Evolutionary conservation across 2,797 vertebrate genomes (phyloP).

Genomic region (Alca torda): DNA sequence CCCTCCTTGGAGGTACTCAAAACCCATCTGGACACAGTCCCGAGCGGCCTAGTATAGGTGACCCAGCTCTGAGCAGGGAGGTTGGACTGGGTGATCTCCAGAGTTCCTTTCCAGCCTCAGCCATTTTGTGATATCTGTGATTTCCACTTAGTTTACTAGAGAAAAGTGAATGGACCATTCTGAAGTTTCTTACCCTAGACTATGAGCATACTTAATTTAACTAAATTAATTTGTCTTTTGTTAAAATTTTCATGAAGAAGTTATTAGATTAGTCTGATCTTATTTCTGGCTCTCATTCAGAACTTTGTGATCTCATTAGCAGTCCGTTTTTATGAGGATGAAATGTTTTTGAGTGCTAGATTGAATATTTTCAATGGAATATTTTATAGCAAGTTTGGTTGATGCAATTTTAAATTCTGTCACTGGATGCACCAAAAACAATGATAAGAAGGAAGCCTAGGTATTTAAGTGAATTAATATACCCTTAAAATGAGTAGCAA

Average conservation of each 20-base stretch:
- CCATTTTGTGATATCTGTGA: background rate
- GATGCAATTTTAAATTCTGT: conserved; percentile 31
- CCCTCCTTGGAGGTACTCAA: background rate
- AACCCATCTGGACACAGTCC: background rate
- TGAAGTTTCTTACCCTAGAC: conserved; percentile 24
- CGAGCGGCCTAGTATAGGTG: background rate
- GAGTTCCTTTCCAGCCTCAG: background rate
- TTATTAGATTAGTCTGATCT: conserved; percentile 67
- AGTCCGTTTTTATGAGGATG: conserved; percentile 27
- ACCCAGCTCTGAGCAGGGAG: background rate
- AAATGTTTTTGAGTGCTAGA: conserved; percentile 12
- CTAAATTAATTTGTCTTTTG: conserved; percentile 59
- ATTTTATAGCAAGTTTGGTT: background rate
- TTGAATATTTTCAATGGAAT: conserved; percentile 28
- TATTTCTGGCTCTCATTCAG: conserved; percentile 59
- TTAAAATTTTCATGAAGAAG: conserved; percentile 68
- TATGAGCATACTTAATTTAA: conserved; percentile 42
- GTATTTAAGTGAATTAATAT: background rate
- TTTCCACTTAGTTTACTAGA: conserved; percentile 48
- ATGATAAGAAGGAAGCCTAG: background rate
- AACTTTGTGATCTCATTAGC: conserved; percentile 48
- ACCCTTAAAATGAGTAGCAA: background rate
- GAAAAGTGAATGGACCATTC: background rate
- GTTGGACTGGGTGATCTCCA: background rate
- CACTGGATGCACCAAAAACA: background rate